Evolutionary conservation across 92 coral and sea anemone genomes (phyloP).

Genomic region (Porites rus): DNA sequence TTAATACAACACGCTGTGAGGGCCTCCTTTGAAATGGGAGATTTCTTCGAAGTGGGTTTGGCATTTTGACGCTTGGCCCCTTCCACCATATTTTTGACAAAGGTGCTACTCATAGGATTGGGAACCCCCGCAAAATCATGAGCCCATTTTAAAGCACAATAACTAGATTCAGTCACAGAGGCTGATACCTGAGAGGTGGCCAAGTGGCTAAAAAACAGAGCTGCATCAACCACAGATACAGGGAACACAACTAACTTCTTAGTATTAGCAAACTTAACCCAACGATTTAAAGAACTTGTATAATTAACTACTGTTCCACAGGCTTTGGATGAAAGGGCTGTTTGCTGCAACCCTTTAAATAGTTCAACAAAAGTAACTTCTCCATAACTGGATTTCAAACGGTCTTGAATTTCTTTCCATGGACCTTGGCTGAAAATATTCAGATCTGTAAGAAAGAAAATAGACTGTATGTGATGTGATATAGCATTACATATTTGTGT

Average conservation of each 20-base stretch:
- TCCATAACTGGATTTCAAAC: background rate
- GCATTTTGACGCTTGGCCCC: too few species aligned
- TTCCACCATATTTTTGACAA: too few species aligned
- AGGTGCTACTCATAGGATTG: slow-evolving; percentile 12
- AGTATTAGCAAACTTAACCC: slow-evolving; percentile 10
- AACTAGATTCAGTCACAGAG: slow-evolving; percentile 27
- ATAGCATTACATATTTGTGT: background rate
- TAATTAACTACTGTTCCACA: slow-evolving; percentile 53
- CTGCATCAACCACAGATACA: slow-evolving; percentile 12
- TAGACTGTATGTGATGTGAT: background rate
- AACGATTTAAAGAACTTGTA: slow-evolving; percentile 41
- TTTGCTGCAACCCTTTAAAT: slow-evolving; percentile 43
- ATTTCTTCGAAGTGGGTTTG: too few species aligned
- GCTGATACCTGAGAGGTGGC: slow-evolving; percentile 20
- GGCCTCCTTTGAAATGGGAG: too few species aligned
- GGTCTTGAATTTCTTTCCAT: slow-evolving; percentile 54
- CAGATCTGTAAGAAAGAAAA: slow-evolving; percentile 50
- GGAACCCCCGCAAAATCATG: slow-evolving; percentile 42
- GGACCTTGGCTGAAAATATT: slow-evolving; percentile 49
- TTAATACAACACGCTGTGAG: too few species aligned
- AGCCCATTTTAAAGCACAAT: slow-evolving; percentile 54
- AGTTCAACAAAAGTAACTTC: slow-evolving; percentile 1
- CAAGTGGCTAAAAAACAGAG: too few species aligned
- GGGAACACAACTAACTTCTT: slow-evolving; percentile 7
- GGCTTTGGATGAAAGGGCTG: slow-evolving; percentile 46